Evolutionary conservation across 2,888 invertebrate genomes (phyloP), one percentile per base, ranked within the genome.

Genomic region (Pterostichus niger): DNA sequence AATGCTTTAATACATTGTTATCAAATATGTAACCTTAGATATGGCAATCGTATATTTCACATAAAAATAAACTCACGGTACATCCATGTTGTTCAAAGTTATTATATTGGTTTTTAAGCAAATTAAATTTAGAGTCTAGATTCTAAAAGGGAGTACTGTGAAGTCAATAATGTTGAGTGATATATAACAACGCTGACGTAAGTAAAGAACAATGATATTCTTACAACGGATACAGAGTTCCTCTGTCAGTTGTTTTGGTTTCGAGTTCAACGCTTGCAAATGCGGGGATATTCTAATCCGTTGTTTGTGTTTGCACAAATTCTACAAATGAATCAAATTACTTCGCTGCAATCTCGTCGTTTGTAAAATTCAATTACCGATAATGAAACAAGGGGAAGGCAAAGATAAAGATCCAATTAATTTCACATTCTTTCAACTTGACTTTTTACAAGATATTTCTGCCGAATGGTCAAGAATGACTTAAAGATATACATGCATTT

Each of bases 341-440:
- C 59, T 31, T 24, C 31, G 31, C 24, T 10, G 59, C 11, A 59
- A 59, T 24, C 59, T 59, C 59, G 31, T 59, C 59, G 17, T 59
- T 59, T 59, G 31, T 9, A 59, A 59, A 59, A 59, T 59, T 10
- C 59, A 59, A 59, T 59, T 24, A 59, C 31, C 31, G 11, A 31
- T 59, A 59, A 59, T 59, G 59, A 59, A 59, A 59, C 31, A 59
- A 59, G 59, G 59, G 59, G 24, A 11, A 17, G 31, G 40, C 40
- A 6, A 40, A 5, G 11, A 31, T 59, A 59, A 24, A 59, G 24
- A 24, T 17, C 31, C 54, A 56, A 56, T 56, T 56, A 56, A 56
- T 56, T 56, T 17, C 54, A 56, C 54, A 56, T 56, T 56, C 54
- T 56, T 56, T 24, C 3, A 24, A 24, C 24, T 24, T 24, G 24